Base-by-base conservation (phyloP, 1,140 invertebrate species). In the Brachionus plicatilis region DNA sequence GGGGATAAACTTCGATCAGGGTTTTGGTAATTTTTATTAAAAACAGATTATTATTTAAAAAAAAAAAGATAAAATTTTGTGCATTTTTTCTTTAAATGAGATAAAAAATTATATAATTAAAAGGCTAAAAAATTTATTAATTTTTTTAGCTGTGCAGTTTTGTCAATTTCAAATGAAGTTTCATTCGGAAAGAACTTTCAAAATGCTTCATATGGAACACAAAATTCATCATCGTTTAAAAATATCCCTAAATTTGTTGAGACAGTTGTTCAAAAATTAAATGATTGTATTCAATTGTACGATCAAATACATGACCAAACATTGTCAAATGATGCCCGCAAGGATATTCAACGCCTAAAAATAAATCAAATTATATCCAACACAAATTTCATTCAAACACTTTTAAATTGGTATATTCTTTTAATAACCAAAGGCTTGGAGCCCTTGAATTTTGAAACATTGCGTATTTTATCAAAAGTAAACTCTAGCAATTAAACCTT, bases 391-490 rank as follows among this genome's bases (percentile, higher is more conserved):
- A 12, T 76, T 27, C 41, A 76, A 50, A 76, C 45, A 50, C 12
- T 76, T 14, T n/a, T 76, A 20, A 76, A 76, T 50, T 76, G 72
- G 72, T 76, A 47, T 29, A 76, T 76, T 24, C 43, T 76, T 50
- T 76, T 27, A 6, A 50, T 76, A 12, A 76, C 72, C 20, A 76
- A 76, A 76, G 20, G 20, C 24, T 29, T 50, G 4, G 72, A 76
- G 20, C 41, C 45, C 12, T 50, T 76, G 5, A 76, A 37, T 12
- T 8, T 14, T 11, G 72, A 76, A 29, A 47, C 45, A 8, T 12
- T 76, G 11, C 9, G 14, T 27, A 14, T 76, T 47, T 24, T 76
- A 8, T 47, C 45, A 14, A 68, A 68, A 68, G 27, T 41, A 29
- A 14, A 14, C 27, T 27, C 29, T 66, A 1, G 4, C 11, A 66